These are phyloP conservation scores for Scartelaos histophorus DNA, from an alignment of 2,113 vertebrate genomes.

Conservation along the genomic window DNA sequence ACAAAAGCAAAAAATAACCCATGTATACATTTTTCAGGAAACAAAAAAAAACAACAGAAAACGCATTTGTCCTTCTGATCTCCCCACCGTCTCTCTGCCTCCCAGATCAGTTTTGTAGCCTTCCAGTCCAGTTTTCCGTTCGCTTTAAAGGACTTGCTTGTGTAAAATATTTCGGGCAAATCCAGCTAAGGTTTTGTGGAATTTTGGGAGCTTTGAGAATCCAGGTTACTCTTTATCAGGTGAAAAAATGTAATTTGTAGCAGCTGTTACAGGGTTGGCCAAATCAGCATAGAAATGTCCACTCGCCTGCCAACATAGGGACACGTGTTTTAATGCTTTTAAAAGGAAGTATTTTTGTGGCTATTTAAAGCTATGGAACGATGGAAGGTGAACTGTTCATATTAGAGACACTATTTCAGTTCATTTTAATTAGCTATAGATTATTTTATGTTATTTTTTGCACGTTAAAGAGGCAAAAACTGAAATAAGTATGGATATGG, in stretches of 20 bases:
- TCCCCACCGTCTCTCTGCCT: slow-evolving; percentile 25
- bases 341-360: neutral
- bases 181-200: slow-evolving; percentile 55
- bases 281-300: slow-evolving; percentile 44
- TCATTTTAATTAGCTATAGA: too few relatives aligned
- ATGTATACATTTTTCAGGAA: slow-evolving; percentile 58
- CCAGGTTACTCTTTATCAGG: slow-evolving; percentile 82
- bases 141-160: slow-evolving; percentile 48
- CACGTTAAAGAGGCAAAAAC: too few relatives aligned
- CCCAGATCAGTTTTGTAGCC: slow-evolving; percentile 24
- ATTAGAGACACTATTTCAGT: too few relatives aligned
- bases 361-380: too few relatives aligned
- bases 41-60: neutral
- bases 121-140: slow-evolving; percentile 17
- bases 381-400: too few relatives aligned
- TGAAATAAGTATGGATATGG: too few relatives aligned
- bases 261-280: slow-evolving; percentile 76
- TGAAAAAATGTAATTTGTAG: slow-evolving; percentile 77
- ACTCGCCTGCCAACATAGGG: neutral
- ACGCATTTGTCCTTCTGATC: slow-evolving; percentile 51
- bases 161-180: slow-evolving; percentile 43
- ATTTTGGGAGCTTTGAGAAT: slow-evolving; percentile 61
- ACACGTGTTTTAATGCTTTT: neutral
- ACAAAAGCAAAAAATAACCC: too few relatives aligned
- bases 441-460: too few relatives aligned